These are phyloP conservation scores for Zelostemma sp. DNA, from an alignment of 1,140 invertebrate species.

Conservation along the genomic window DNA sequence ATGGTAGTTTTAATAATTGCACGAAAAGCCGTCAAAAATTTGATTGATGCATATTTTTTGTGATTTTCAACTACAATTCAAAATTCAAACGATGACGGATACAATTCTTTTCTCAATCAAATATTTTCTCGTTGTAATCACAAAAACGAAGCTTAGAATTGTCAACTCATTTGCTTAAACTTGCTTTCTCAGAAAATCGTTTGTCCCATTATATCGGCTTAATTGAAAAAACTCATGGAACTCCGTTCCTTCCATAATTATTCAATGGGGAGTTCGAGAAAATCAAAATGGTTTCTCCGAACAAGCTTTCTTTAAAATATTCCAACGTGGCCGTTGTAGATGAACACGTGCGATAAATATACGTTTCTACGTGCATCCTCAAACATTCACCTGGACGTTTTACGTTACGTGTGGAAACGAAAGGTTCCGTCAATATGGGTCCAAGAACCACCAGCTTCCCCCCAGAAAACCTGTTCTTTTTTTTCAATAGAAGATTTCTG, in stretches of 20 bases:
- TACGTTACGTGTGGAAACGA: conserved; percentile 20
- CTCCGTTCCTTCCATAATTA: conserved; percentile 8
- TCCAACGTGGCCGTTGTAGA: conserved; percentile 31
- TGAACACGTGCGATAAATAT: conserved; percentile 46
- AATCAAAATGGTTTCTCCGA: neutral
- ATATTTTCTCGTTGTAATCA: too few species aligned
- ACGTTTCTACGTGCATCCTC: conserved; percentile 26
- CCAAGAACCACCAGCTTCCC: conserved; percentile 14
- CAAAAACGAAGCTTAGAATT: too few species aligned
- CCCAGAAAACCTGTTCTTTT: conserved; percentile 36
- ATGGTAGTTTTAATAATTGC: too few species aligned
- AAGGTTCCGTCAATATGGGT: conserved; percentile 14
- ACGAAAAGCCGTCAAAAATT: too few species aligned
- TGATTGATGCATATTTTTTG: too few species aligned
- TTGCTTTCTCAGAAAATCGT: too few species aligned
- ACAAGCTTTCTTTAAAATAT: neutral
- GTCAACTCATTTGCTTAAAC: too few species aligned
- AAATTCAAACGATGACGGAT: too few species aligned
- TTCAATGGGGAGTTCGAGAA: neutral
- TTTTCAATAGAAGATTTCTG: conserved; percentile 8
- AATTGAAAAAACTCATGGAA: too few species aligned
- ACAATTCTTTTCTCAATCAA: too few species aligned
- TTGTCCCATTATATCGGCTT: too few species aligned
- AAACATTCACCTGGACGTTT: conserved; percentile 12
- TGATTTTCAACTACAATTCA: too few species aligned